Conservation (phyloP, 2,888 invertebrate genomes). For the Trichogramma dendrolimi region DNA sequence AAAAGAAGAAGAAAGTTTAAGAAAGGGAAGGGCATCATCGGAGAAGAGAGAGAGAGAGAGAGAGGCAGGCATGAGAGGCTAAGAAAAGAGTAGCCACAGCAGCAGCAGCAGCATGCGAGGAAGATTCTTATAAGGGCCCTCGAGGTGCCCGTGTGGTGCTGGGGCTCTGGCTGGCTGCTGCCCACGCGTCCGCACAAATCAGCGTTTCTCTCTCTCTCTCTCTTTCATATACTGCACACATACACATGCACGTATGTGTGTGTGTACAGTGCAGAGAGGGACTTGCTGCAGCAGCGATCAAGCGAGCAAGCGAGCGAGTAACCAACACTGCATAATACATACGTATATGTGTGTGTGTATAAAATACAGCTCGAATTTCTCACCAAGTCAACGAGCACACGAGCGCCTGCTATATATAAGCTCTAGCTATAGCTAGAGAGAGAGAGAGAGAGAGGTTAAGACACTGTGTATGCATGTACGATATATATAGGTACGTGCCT, state of each 20-base stretch:
- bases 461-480: neutral
- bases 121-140: neutral
- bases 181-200: constrained; percentile 16
- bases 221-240: no score
- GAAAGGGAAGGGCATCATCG: neutral
- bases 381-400: no score
- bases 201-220: constrained; percentile 4
- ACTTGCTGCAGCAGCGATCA: no score
- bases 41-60: constrained; percentile 1
- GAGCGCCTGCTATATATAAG: no score
- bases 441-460: constrained; percentile 1
- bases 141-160: no score
- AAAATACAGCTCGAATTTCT: no score
- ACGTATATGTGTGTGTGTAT: no score
- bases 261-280: no score
- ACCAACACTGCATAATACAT: no score
- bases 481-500: no score
- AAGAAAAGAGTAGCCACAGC: neutral
- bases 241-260: no score
- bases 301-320: no score
- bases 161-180: neutral
- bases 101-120: neutral
- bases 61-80: neutral
- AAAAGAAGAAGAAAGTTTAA: neutral
- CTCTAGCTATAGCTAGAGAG: neutral